Percentiles rank a stretch among this genome's conserved stretches.
phyloP scores from a whole-genome alignment of 2,888 invertebrate species.

The Archaeoteleia sp. region DNA sequence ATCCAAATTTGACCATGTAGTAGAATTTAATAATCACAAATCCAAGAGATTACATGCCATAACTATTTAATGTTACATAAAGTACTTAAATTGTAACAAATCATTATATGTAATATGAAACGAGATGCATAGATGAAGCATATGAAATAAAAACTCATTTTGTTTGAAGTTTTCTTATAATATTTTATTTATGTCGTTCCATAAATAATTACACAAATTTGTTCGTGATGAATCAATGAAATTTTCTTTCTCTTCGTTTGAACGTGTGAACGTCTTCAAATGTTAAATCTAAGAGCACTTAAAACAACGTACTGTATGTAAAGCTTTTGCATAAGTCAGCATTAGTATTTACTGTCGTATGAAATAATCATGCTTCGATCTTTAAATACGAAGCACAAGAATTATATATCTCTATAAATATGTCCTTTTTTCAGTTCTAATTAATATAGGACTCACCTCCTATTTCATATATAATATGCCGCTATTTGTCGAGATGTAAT shows the following conservation, averaged over 20 bases:
- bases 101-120: too few species aligned
- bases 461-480: conserved; percentile 21
- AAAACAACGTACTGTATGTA: conserved; percentile 30
- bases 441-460: conserved; percentile 10
- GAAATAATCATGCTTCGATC: conserved; percentile 26
- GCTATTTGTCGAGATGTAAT: conserved; percentile 23
- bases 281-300: conserved; percentile 39
- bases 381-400: conserved; percentile 19
- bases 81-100: too few species aligned
- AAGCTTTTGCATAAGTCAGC: conserved; percentile 27
- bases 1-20: too few species aligned
- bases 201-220: conserved; percentile 46
- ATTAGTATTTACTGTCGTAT: conserved; percentile 22
- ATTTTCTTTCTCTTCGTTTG: conserved; percentile 14
- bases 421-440: conserved; percentile 22
- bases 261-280: conserved; percentile 22
- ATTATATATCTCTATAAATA: conserved; percentile 43
- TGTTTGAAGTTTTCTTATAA: conserved; percentile 27
- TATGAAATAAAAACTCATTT: neutral
- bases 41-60: too few species aligned
- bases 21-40: too few species aligned
- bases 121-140: too few species aligned
- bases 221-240: conserved; percentile 14
- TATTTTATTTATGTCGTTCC: conserved; percentile 30
- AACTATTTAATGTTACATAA: too few species aligned